Evolutionary conservation across 2,888 invertebrate species (phyloP), one percentile per base, ranked within the genome.

Genomic region (Urechis unicinctus): DNA sequence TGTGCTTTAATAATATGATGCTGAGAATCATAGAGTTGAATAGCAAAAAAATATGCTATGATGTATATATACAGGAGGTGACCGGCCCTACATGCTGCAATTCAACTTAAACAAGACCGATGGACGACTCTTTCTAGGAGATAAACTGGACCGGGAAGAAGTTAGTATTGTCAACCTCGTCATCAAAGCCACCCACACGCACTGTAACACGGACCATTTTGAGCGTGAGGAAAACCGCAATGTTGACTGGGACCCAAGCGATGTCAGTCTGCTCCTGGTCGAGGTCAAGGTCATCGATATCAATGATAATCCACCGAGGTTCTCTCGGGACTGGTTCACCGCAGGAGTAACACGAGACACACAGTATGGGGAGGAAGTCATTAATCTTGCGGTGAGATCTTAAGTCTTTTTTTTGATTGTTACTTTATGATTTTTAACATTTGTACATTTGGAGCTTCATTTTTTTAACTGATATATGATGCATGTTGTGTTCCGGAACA

Each of bases 281-380:
- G 52, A 64, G 52, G 68, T 74, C 5, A 58, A 61, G n/a, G 87
- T 96, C 0, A 78, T 83, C 45, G 96, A 96, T 70, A 84, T 91
- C 1, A 95, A 96, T 71, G 96, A 96, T 70, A 94, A 95, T 77
- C 82, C 89, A 0, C 95, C 96, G 0, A 83, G 82, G 68, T 95
- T 95, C 72, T 79, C 84, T 2, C 86, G 85, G 58, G 36, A 50
- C n/a, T 61, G 57, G 57, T 92, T 95, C 72, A 94, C 94, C 0
- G 93, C 94, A 0, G 95, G 95, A 1, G 89, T 96, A 1, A 92
- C 94, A 17, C 93, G 94, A 0, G 91, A 89, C 61, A 90, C 91
- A 0, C 88, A 91, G 74, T 94, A 93, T 75, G 94, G 92, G 0
- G 86, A 88, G 30, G 58, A 68, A 31, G 71, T 76, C 17, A 57